Conservation (phyloP, 2,113 vertebrate genomes). For the Callorhinus ursinus region DNA sequence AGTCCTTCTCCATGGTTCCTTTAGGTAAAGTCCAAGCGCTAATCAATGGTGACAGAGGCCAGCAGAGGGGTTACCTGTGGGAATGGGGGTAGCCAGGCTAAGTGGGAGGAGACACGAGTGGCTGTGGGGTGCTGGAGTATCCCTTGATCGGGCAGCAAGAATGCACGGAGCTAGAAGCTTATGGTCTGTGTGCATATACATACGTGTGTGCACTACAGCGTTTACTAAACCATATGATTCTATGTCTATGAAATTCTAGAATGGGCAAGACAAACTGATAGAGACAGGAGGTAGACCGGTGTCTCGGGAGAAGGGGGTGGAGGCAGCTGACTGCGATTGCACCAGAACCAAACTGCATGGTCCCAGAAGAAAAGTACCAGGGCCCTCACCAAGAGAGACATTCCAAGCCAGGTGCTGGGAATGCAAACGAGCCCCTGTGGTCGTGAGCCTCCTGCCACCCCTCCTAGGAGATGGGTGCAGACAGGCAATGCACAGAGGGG, state of each 20-base stretch:
- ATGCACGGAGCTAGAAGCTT: background rate
- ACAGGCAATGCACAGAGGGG: background rate
- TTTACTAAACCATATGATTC: background rate
- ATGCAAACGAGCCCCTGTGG: background rate
- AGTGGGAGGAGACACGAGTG: background rate
- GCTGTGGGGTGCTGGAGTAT: background rate
- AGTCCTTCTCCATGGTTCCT: background rate
- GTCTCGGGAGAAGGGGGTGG: background rate
- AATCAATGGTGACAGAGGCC: background rate
- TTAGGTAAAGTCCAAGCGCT: background rate
- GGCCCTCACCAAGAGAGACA: background rate
- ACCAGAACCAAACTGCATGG: background rate
- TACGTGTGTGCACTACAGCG: no score
- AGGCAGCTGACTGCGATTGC: background rate
- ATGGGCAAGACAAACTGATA: background rate
- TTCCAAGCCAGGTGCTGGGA: background rate
- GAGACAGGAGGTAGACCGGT: background rate
- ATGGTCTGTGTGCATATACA: background rate
- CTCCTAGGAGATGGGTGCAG: background rate
- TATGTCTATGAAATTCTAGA: background rate
- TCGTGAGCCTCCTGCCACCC: background rate
- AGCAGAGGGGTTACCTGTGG: background rate
- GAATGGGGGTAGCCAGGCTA: background rate
- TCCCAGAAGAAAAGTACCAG: background rate
- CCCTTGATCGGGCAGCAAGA: background rate